Evolutionary conservation across 2,888 invertebrate species (phyloP).

Genomic region (Melitaea athalia): DNA sequence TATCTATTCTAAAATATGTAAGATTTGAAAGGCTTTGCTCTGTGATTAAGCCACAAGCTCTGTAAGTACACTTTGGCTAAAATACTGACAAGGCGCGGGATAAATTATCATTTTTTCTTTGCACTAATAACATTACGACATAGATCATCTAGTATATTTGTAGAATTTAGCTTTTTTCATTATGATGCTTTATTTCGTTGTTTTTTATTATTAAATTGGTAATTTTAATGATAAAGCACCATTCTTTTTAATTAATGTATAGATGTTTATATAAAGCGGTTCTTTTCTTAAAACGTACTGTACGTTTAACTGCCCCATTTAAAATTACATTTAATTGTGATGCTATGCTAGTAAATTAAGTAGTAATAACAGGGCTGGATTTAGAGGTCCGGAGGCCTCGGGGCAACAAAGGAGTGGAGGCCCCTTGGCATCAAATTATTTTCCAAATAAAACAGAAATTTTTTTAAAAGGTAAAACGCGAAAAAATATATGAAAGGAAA

Average conservation of each 20-base stretch:
- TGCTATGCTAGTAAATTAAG: background rate
- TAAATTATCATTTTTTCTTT: constrained; percentile 1
- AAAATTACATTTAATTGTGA: background rate
- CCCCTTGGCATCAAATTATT: no score
- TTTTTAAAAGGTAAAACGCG: no score
- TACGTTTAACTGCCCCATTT: background rate
- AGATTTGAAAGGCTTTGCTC: constrained; percentile 26
- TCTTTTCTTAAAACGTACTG: background rate
- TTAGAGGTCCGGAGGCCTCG: no score
- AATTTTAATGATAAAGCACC: constrained; percentile 5
- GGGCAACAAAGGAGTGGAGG: no score
- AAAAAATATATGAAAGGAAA: no score
- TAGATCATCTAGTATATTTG: background rate
- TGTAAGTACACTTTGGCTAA: constrained; percentile 36
- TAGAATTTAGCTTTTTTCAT: background rate
- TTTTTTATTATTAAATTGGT: background rate
- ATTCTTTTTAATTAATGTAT: background rate
- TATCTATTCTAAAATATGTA: constrained; percentile 12
- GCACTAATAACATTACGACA: background rate
- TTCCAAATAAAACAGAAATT: no score
- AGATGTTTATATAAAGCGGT: background rate
- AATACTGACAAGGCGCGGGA: constrained; percentile 33
- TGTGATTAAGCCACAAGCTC: constrained; percentile 26
- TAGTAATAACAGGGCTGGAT: no score
- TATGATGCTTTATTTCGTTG: background rate